Base-by-base conservation (phyloP, 2,888 invertebrate species). In the Branchipolynoe longqiensis region DNA sequence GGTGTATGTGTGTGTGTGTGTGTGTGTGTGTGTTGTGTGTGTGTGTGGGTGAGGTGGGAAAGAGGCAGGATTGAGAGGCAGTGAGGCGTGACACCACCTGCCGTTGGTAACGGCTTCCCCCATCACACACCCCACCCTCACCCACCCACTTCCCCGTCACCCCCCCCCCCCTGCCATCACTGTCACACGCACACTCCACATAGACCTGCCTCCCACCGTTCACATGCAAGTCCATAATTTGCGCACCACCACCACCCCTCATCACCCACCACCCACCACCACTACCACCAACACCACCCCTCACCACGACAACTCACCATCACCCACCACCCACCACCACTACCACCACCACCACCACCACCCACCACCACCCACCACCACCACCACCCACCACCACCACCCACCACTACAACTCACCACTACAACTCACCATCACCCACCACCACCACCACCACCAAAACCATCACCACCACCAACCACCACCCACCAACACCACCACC, bases 161-260 rank as follows among this genome's bases (percentile, higher is more conserved):
- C 69, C 18, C 69, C 14, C 12, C 36, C 18, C 69, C 18, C 69
- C 18, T 38, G 62, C 62, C 62, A 28, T n/a, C n/a, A n/a, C n/a
- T n/a, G n/a, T n/a, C 18, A 62, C 62, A 62, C 12, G 62, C 62
- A 62, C n/a, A n/a, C n/a, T n/a, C n/a, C n/a, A n/a, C n/a, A n/a
- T n/a, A n/a, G 62, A n/a, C 28, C 18, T 25, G 62, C 28, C n/a
- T n/a, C n/a, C n/a, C n/a, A n/a, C n/a, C n/a, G n/a, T n/a, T n/a
- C 69, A 69, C 69, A 69, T 69, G 69, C 69, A 69, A 69, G 69
- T n/a, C 38, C 36, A 33, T 38, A 69, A 69, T 69, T 69, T 69
- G 69, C 38, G 36, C 18, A 8, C n/a, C 48, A 8, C 48, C 8
- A 18, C 48, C 48, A n/a, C n/a, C n/a, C n/a, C n/a, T n/a, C n/a